Percentiles rank a stretch among this genome's conserved stretches.
Evolutionary conservation across 2,888 invertebrate species (phyloP).

Genomic region (Hydrotaea diabolus): DNA sequence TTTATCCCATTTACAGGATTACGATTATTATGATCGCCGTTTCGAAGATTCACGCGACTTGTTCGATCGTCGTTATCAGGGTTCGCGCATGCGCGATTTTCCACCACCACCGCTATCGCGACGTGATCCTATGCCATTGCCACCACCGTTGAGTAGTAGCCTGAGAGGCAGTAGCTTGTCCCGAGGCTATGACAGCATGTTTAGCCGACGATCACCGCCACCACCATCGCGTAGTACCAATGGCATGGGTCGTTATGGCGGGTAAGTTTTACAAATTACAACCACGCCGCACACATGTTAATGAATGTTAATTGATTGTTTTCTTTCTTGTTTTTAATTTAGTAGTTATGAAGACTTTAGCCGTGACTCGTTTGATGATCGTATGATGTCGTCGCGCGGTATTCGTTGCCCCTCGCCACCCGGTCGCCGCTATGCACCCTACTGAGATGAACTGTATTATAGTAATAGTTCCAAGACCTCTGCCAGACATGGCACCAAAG

Average conservation of each 20-base stretch:
- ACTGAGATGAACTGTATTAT: conserved; percentile 83
- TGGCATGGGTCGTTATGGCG: conserved; percentile 79
- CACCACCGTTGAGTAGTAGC: conserved; percentile 83
- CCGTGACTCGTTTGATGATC: conserved; percentile 92
- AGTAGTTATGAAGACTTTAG: conserved; percentile 93
- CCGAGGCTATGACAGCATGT: conserved; percentile 88
- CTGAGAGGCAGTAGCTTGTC: conserved; percentile 83
- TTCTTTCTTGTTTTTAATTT: conserved; percentile 40
- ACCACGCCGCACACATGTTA: no score
- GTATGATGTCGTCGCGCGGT: conserved; percentile 82
- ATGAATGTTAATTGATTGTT: background rate
- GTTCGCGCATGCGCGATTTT: conserved; percentile 81
- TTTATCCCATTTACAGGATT: conserved; percentile 75
- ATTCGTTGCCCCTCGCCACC: conserved; percentile 92
- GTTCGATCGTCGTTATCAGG: conserved; percentile 89
- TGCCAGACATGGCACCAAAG: conserved; percentile 42
- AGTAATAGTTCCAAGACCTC: conserved; percentile 68
- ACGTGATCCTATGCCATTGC: conserved; percentile 90
- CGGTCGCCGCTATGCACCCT: conserved; percentile 92
- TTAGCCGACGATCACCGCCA: conserved; percentile 87
- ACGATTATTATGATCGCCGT: conserved; percentile 90
- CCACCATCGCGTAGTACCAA: conserved; percentile 83
- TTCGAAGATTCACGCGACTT: conserved; percentile 90
- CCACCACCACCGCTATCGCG: conserved; percentile 89
- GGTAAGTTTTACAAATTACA: conserved; percentile 70